Conservation (phyloP, 1,140 invertebrate genomes). For the Leucophenga varia region DNA sequence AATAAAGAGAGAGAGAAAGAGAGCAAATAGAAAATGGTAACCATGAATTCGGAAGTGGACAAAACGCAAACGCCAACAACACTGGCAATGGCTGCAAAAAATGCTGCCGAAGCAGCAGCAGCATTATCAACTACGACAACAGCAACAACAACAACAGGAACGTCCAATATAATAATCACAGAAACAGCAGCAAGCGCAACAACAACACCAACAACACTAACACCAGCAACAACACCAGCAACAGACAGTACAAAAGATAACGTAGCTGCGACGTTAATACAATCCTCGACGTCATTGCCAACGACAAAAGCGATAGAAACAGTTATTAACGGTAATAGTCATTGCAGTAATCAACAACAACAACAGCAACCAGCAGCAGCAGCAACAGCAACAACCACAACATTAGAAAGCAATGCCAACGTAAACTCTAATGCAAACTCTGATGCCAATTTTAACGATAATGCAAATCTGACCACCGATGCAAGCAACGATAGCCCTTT, state of each 20-base stretch:
- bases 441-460: too few relatives aligned
- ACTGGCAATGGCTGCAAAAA: slow-evolving; percentile 35
- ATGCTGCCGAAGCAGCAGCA: slow-evolving; percentile 23
- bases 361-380: background rate
- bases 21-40: slow-evolving; percentile 48
- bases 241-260: slow-evolving; percentile 1
- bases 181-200: background rate
- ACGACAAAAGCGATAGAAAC: background rate
- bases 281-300: slow-evolving; percentile 6
- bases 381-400: background rate
- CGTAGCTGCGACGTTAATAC: background rate
- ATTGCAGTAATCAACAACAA: background rate
- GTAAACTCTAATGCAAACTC: background rate
- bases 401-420: background rate
- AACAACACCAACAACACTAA: background rate
- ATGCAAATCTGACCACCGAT: too few relatives aligned
- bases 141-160: slow-evolving; percentile 5
- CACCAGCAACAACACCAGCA: background rate
- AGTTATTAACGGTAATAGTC: slow-evolving; percentile 4
- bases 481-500: background rate
- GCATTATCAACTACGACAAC: slow-evolving; percentile 2
- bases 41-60: slow-evolving; percentile 56
- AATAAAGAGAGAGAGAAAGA: too few relatives aligned
- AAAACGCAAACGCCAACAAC: slow-evolving; percentile 48
- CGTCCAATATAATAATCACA: background rate